Percentiles rank a stretch among this genome's conserved stretches.
phyloP scores from a whole-genome alignment of 2,797 vertebrate species.

The Florisuga fusca region DNA sequence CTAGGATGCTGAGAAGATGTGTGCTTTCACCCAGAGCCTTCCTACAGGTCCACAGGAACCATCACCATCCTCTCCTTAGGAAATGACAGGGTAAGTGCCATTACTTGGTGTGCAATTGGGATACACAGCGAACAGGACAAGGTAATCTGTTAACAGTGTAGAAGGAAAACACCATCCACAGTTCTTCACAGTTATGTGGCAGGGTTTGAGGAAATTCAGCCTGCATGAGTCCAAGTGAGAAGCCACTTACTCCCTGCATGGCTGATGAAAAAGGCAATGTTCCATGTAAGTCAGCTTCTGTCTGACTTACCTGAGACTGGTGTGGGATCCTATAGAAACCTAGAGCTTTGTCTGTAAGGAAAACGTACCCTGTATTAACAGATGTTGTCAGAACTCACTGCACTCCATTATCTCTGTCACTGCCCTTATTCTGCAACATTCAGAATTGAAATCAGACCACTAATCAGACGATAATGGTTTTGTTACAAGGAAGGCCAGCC shows the following conservation, averaged over 20 bases:
- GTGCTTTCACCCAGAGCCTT: background rate
- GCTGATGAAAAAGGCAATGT: accelerated
- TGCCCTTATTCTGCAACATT: background rate
- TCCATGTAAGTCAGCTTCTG: background rate
- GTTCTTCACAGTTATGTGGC: accelerated
- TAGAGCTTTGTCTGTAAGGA: background rate
- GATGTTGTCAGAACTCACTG: background rate
- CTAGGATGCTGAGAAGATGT: background rate
- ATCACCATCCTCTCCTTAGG: background rate
- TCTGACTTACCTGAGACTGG: background rate
- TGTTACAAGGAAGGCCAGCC: background rate
- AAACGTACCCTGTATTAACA: background rate
- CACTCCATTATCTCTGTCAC: background rate
- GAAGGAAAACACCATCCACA: background rate
- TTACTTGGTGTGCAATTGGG: background rate
- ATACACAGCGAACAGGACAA: background rate
- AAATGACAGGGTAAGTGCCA: background rate
- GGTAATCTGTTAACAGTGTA: background rate
- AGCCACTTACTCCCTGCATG: background rate
- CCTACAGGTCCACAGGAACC: background rate
- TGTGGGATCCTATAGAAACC: background rate
- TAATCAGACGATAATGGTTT: background rate
- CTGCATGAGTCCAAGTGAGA: accelerated
- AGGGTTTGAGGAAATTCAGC: background rate
- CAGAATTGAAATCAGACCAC: background rate